These are phyloP conservation scores for Crioceris asparagi DNA, from an alignment of 2,888 invertebrate genomes.

Conservation along the genomic window DNA sequence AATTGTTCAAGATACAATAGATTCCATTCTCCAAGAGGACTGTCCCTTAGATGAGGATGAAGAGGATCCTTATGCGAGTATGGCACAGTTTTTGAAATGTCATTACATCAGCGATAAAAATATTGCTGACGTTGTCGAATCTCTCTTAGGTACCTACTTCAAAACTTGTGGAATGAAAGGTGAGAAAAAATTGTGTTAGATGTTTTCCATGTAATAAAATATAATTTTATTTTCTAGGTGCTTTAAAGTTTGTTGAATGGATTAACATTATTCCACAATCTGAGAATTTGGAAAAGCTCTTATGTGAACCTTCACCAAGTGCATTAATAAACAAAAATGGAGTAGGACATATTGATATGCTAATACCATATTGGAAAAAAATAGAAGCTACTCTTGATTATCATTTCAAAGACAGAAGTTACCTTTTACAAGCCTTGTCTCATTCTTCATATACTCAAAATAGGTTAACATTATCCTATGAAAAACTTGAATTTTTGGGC, in stretches of 20 bases:
- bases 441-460: constrained; percentile 83
- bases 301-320: constrained; percentile 30
- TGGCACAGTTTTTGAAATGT: constrained; percentile 39
- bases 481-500: constrained; percentile 83
- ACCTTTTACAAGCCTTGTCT: constrained; percentile 82
- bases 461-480: constrained; percentile 76
- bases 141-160: constrained; percentile 71
- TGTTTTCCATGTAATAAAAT: neutral
- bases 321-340: constrained; percentile 34
- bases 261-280: constrained; percentile 40
- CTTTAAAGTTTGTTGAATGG: constrained; percentile 33
- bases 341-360: constrained; percentile 39
- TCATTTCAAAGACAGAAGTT: constrained; percentile 68
- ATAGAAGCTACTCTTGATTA: constrained; percentile 56
- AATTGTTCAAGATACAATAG: constrained; percentile 23
- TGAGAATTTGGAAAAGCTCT: constrained; percentile 26
- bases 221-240: constrained; percentile 20
- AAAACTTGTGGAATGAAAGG: constrained; percentile 38
- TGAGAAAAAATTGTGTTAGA: constrained; percentile 11
- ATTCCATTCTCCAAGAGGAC: constrained; percentile 15
- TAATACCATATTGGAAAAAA: constrained; percentile 26
- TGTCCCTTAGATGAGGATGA: constrained; percentile 25
- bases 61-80: constrained; percentile 20
- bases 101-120: constrained; percentile 51
- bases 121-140: constrained; percentile 77